phyloP scores from a whole-genome alignment of 2,888 invertebrate species.

The Rhyacophila evoluta region DNA sequence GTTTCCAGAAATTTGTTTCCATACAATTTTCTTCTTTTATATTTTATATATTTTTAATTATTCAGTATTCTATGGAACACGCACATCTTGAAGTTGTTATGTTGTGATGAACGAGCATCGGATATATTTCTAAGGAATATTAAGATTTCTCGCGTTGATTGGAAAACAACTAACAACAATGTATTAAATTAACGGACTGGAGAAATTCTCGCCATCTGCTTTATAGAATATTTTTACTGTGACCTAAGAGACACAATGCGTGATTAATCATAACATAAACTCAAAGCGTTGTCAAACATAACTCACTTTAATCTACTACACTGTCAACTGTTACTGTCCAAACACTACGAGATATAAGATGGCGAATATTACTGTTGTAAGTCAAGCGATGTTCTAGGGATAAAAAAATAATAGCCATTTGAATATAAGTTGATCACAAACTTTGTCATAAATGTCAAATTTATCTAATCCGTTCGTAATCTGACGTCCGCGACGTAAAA shows the following conservation, averaged over 20 bases:
- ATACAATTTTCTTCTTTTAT: too few relatives aligned
- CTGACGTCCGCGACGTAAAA: neutral
- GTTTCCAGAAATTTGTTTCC: too few relatives aligned
- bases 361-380: neutral
- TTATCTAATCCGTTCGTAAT: conserved; percentile 9
- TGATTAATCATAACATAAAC: neutral
- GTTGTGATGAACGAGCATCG: too few relatives aligned
- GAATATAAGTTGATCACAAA: neutral
- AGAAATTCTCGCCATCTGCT: neutral
- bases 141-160: too few relatives aligned
- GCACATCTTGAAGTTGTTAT: too few relatives aligned
- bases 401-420: conserved; percentile 3
- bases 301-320: neutral
- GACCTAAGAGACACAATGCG: neutral
- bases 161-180: too few relatives aligned
- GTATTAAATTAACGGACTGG: too few relatives aligned
- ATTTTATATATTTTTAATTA: too few relatives aligned
- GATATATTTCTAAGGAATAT: too few relatives aligned
- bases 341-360: neutral
- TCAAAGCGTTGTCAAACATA: neutral
- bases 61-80: too few relatives aligned
- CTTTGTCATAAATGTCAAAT: neutral
- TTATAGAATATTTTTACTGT: neutral
- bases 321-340: neutral
- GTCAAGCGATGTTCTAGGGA: neutral